Evolutionary conservation across 2,888 invertebrate genomes (phyloP), one percentile per base, ranked within the genome.

Genomic region (Tenthredo livida): DNA sequence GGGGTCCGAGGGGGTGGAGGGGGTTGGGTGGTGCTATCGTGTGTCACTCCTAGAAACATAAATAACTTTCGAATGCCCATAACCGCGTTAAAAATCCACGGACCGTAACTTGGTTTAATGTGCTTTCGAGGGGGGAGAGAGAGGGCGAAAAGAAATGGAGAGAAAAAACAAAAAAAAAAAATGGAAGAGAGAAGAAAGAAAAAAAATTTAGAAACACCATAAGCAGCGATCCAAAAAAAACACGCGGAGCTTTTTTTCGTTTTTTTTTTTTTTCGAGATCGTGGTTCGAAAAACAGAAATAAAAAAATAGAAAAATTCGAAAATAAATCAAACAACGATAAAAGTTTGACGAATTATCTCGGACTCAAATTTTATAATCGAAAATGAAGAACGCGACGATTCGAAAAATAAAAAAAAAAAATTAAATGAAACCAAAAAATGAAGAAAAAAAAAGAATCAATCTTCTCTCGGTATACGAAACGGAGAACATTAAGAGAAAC

Each of bases 51-150:
- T 87, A 87, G 88, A 86, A 87, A 89, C 90, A 91, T 91, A 91
- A 91, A 91, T 91, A 91, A 91, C 91, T 89, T 88, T 86, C 89
- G 90, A 91, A 91, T 90, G 90, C 89, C 90, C 90, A 89, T 90
- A 91, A 91, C 90, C 90, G 91, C 90, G 90, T 90, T 91, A 90
- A 90, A 90, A 91, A 90, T 90, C 90, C 90, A 90, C 91, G 90
- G 89, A 91, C 89, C 90, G 90, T 90, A 90, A 90, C 91, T 91
- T 88, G 87, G 87, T 91, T 91, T 90, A 91, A 90, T 89, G 90
- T 88, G 89, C 88, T 90, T 90, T 89, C 87, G 89, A 88, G 89
- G 88, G 89, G 89, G 87, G 89, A 88, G 89, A 88, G 89, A 89
- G 87, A 33, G 89, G 89, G 88, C 87, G 89, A 88, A 87, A 88